Percentiles rank a stretch among this genome's conserved stretches.
Conservation (phyloP, 1,140 invertebrate genomes). For the Cotesia chilonis region DNA sequence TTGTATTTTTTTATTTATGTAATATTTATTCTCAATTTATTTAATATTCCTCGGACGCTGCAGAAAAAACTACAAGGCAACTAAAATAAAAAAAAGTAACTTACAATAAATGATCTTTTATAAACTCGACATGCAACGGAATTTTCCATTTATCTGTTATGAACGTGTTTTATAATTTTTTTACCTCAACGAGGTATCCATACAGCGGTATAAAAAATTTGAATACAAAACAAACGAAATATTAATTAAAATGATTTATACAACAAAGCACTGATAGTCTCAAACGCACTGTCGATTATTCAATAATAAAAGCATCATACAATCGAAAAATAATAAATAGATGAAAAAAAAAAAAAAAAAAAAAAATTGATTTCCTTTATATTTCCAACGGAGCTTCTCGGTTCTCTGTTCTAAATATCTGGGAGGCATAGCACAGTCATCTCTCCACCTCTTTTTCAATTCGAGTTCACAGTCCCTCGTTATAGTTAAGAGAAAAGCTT, state of each 20-base stretch:
- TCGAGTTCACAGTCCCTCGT: constrained; percentile 44
- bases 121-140: neutral
- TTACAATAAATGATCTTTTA: neutral
- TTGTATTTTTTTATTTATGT: neutral
- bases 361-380: constrained; percentile 13
- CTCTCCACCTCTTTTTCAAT: constrained; percentile 30
- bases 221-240: constrained; percentile 1
- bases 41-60: constrained; percentile 17
- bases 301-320: constrained; percentile 12
- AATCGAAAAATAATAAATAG: neutral
- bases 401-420: neutral
- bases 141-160: constrained; percentile 8
- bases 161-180: neutral
- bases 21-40: neutral
- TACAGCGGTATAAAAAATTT: neutral
- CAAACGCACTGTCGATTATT: constrained; percentile 12
- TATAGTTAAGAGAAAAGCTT: constrained; percentile 42
- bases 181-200: neutral
- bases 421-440: constrained; percentile 24
- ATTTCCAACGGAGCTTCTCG: neutral
- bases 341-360: constrained; percentile 18
- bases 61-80: constrained; percentile 2
- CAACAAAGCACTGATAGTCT: neutral
- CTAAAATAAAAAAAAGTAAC: neutral
- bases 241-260: constrained; percentile 14